Evolutionary conservation across 2,888 invertebrate genomes (phyloP), one percentile per base, ranked within the genome.

Genomic region (Hyposoter dolosus): DNA sequence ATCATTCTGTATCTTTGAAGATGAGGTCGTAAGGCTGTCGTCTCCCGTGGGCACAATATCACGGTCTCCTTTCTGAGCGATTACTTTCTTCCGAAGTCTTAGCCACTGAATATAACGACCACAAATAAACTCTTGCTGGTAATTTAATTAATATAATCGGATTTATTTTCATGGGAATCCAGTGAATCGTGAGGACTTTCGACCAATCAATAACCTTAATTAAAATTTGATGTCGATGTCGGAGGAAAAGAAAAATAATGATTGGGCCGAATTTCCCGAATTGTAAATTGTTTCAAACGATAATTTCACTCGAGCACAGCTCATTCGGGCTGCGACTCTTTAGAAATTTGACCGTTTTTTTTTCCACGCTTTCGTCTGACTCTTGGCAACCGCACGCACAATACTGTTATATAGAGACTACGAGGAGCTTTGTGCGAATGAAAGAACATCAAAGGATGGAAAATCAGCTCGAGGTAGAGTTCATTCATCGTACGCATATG

Each of bases 401-500:
- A 83, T 79, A 78, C 78, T 78, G 83, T 83, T 79, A 45, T 79
- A 45, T 63, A 74, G 45, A 23, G 81, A n/a, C 68, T 68, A 47
- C 45, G 65, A 9, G 72, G 72, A 77, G 82, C 76, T 71, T 60
- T 69, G 80, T 85, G 69, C 81, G 71, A 71, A 75, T 81, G 71
- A 66, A 56, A 72, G 76, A 82, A 72, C 77, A 82, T 66, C 50
- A 79, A 47, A 82, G 79, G 63, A 71, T 83, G 78, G 83, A 79
- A 85, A 75, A 83, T 68, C 60, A 79, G 72, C 45, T 40, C 66
- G 47, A 50, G 47, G 50, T 68, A 40, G 56, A 86, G 79, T 88
- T 87, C 87, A 87, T 88, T 88, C 88, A 88, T 88, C 82, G 87
- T 87, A 88, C 83, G 78, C 88, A 84, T 72, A 77, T 76, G 81